Evolutionary conservation across 2,113 vertebrate species (phyloP), one percentile per base, ranked within the genome.

Genomic region (Phrynocephalus versicolor): DNA sequence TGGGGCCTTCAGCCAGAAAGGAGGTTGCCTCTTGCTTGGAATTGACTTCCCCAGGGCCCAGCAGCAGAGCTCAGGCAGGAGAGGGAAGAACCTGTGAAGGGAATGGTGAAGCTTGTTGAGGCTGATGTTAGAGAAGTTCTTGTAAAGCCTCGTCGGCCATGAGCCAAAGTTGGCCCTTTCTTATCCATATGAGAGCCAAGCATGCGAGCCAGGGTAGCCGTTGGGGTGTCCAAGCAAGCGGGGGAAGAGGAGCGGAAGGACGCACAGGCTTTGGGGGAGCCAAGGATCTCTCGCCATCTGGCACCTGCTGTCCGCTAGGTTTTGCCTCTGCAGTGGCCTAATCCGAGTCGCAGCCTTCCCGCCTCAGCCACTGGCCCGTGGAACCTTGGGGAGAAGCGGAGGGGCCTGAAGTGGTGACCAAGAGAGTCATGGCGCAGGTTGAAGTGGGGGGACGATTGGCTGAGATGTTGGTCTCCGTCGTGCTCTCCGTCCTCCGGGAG

Each of bases 381-480:
- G 15, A 9, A 3, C 12, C 69, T 21, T 12, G 39, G 21, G 60
- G 55, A 45, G 67, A 35, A 79, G 23, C 3, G 25, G 23, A 70
- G 45, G 9, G 62, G n/a, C 35, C 21, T 6, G 39, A 25, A 30
- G 71, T 18, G 0, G 8, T n/a, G 33, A 62, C 30, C 3, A n/a
- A 30, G 57, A 19, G 33, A 5, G 19, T 73, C 41, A 70, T 27
- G 1, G 77, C 9, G 9, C 14, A 12, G 0, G 84, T 58, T 0
- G 69, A 37, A n/a, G 70, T 21, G 7, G 19, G 15, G 0, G 64
- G 78, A 5, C 84, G 78, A 79, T 93, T 94, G 82, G 96, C 90
- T 1, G 95, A 96, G 6, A 95, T 95, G 83, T 94, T 96, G 1
- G 95, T 96, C 83, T 97, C 97, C 0, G 95, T 95, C 25, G 94